Evolutionary conservation across 2,113 vertebrate species (phyloP), one percentile per base, ranked within the genome.

Genomic region (Muntiacus muntjak): DNA sequence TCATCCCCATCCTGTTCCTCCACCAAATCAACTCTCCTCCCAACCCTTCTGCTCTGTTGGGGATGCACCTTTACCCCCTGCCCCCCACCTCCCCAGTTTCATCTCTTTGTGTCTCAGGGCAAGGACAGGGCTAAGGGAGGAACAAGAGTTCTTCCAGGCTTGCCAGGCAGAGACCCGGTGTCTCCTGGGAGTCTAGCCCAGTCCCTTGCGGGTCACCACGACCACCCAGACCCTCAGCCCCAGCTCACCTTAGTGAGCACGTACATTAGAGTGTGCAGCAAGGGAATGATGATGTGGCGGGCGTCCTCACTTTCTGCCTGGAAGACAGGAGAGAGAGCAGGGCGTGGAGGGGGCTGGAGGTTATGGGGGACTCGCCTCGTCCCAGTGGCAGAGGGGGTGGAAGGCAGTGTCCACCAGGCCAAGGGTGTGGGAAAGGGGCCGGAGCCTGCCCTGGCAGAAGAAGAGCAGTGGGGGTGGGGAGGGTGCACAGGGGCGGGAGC

Each of bases 181-280:
- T 45, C 30, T 60, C 23, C n/a, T 47, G 52, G 17, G 54, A 6
- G 50, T 50, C 60, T 1, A 0, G 26, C 55, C 47, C 79, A 5
- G n/a, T 14, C 6, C 25, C 82, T 2, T 0, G 4, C 4, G 28
- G 30, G 0, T 74, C 54, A 26, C 86, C 84, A 54, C 4, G 3
- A 50, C 1, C 30, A 3, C n/a, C 94, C 40, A 13, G 28, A 33
- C 0, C 0, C 33, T 33, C 60, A 28, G 50, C 17, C 33, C 98
- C 82, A 0, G 95, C 98, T 98, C 98, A 99, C 99, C 99, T 99
- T 99, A 55, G 99, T 98, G 86, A 99, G 92, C 76, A 99, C 98
- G 19, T 99, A 99, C 99, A 99, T 99, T 76, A 99, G 99, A 0
- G 99, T 99, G 98, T 99, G 99, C 85, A 99, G 99, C 98, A 99